Base-by-base conservation (phyloP, 2,113 vertebrate species). In the Hypocryptadius cinnamomeus region DNA sequence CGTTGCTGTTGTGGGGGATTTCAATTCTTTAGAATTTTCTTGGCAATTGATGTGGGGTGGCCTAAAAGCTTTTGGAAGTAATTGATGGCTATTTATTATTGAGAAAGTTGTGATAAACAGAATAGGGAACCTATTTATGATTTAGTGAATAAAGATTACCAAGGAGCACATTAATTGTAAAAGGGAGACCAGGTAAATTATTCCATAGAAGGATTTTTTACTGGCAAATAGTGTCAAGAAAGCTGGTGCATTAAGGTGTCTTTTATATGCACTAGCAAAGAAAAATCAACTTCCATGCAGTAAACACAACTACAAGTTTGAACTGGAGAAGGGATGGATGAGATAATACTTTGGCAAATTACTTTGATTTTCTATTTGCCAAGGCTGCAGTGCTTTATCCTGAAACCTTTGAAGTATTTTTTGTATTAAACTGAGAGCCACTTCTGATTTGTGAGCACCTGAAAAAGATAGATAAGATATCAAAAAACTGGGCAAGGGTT, bases 361-460 rank as follows among this genome's bases (percentile, higher is more conserved):
- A 66, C 20, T n/a, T 35, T 79, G 60, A 16, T 2, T 76, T 76
- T 83, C 33, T 42, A 20, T 22, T 37, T 86, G 37, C 7, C 0
- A 0, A 27, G 11, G 7, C 17, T 64, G 63, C 57, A 76, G 17
- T 0, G 0, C 25, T 79, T 71, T 47, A 44, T 76, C 6, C 5
- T 68, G 28, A 79, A 48, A 48, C 40, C 7, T 68, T 83, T 37
- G 10, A 86, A 53, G 8, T 59, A 31, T 37, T 86, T 56, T 10
- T 25, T 93, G 20, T 57, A 37, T 44, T 64, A 74, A 83, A 44
- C 28, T 59, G 9, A 54, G 25, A 53, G 13, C 13, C 6, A 17
- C 25, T 79, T 79, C 30, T 64, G 21, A 27, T 47, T 74, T 37
- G 22, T 18, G 24, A 90, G 15, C 12, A 45, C 31, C 71, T 59